These are phyloP conservation scores for Metridium senile DNA, from an alignment of 92 coral and sea anemone genomes.

Conservation along the genomic window DNA sequence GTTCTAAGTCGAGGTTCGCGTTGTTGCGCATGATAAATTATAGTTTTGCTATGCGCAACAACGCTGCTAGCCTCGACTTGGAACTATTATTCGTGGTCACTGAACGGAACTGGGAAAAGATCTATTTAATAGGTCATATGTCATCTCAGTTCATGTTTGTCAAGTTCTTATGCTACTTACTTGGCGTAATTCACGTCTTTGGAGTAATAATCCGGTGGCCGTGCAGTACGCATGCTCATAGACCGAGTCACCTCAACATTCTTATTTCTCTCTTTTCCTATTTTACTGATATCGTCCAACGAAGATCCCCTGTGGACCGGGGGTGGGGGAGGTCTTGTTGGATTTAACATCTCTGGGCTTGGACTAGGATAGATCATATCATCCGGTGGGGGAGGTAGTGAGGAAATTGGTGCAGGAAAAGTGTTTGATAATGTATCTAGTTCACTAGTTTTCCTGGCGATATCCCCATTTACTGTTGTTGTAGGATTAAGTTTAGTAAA, in stretches of 20 bases:
- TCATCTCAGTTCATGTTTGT: too few species aligned
- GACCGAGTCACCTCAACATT: slow-evolving; percentile 26
- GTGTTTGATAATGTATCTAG: slow-evolving; percentile 20
- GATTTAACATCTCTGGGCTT: slow-evolving; percentile 22
- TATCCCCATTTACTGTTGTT: slow-evolving; percentile 2
- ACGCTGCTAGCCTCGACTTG: too few species aligned
- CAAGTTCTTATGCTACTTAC: too few species aligned
- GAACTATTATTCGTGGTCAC: too few species aligned
- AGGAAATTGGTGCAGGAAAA: slow-evolving; percentile 41
- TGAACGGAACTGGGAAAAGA: too few species aligned
- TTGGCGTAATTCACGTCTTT: slow-evolving; percentile 34
- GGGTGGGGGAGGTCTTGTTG: slow-evolving; percentile 48
- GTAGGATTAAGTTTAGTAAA: slow-evolving; percentile 5
- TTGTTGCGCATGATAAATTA: too few species aligned
- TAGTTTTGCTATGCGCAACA: too few species aligned
- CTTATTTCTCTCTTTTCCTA: slow-evolving; percentile 31
- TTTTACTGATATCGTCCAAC: slow-evolving; percentile 36
- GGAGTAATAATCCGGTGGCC: slow-evolving; percentile 23
- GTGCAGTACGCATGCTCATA: slow-evolving; percentile 30
- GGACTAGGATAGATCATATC: slow-evolving; percentile 51
- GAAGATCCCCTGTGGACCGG: slow-evolving; percentile 28
- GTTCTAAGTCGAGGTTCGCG: too few species aligned
- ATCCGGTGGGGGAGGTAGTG: slow-evolving; percentile 45
- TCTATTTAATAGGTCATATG: too few species aligned
- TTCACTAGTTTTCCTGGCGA: slow-evolving; percentile 9